Evolutionary conservation across 2,113 vertebrate species (phyloP).

Genomic region (Halcyon senegalensis): DNA sequence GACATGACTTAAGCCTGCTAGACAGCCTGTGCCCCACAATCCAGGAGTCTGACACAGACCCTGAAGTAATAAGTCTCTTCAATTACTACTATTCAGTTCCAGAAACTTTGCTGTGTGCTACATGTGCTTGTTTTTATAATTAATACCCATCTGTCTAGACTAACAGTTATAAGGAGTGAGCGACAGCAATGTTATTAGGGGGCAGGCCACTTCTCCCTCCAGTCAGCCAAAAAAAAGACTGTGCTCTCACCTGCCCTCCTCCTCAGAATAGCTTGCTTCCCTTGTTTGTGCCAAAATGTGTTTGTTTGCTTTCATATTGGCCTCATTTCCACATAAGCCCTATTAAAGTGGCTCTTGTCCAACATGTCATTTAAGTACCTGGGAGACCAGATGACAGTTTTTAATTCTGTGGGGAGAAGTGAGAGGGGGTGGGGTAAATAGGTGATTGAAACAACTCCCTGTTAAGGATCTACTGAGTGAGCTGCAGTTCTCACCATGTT

Average conservation of each 20-base stretch:
- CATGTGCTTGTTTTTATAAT: slow-evolving; percentile 42
- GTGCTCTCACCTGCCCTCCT: slow-evolving; percentile 37
- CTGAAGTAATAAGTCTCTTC: slow-evolving; percentile 49
- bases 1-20: slow-evolving; percentile 68
- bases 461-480: slow-evolving; percentile 50
- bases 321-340: slow-evolving; percentile 43
- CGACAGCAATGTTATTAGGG: neutral
- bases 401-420: slow-evolving; percentile 32
- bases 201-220: neutral
- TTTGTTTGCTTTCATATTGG: slow-evolving; percentile 55
- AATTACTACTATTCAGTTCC: slow-evolving; percentile 6
- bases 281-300: slow-evolving; percentile 13
- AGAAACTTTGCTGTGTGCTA: slow-evolving; percentile 20
- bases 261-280: slow-evolving; percentile 18
- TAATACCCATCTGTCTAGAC: slow-evolving; percentile 56
- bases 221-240: slow-evolving; percentile 16
- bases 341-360: slow-evolving; percentile 30
- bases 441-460: slow-evolving; percentile 17
- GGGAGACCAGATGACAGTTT: slow-evolving; percentile 47
- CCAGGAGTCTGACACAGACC: slow-evolving; percentile 20
- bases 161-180: neutral
- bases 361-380: slow-evolving; percentile 48
- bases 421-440: slow-evolving; percentile 6
- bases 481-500: slow-evolving; percentile 34
- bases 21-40: slow-evolving; percentile 36